Base-by-base conservation (phyloP, 2,888 invertebrate genomes). In the Herminia tarsipennalis region DNA sequence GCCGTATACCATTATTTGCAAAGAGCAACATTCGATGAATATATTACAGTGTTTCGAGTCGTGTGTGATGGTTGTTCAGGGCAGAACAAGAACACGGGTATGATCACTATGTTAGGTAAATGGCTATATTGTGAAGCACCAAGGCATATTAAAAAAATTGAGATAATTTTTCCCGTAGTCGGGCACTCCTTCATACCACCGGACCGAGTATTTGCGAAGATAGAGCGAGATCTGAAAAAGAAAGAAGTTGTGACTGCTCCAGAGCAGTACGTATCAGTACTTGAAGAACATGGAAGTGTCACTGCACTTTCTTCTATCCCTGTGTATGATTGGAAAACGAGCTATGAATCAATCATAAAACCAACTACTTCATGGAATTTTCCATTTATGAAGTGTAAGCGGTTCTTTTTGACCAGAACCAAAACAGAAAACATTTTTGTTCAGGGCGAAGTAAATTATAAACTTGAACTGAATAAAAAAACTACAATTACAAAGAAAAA, bases 161-260 rank as follows among this genome's bases (percentile, higher is more conserved):
- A 45, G 16, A 8, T 39, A 2, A 34, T 45, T 17, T 45, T 34
- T 14, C 45, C 45, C 5, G 17, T 32, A 1, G 25, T 25, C 3
- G 21, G 21, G 12, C 33, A 33, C 21, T 33, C 22, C 6, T 33
- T 33, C 14, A 33, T 33, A 13, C 33, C 38, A 22, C 41, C 42
- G 8, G 37, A 36, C 32, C 25, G 43, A 12, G 21, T 44, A 13
- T 45, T 43, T 20, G 29, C 47, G 2, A 40, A 44, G 37, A 53
- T 51, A 30, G 38, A 51, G 38, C 45, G 38, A 35, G 21, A 29
- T 13, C 10, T 49, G 35, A 52, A 36, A 39, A 46, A 29, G 5
- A 46, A 46, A 18, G 53, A 45, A 39, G 53, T n/a, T 49, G 25
- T 53, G 27, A 35, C 18, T 24, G 44, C 38, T 28, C 44, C 48